Base-by-base conservation (phyloP, 1,140 invertebrate genomes). In the Brachystomella parvula region DNA sequence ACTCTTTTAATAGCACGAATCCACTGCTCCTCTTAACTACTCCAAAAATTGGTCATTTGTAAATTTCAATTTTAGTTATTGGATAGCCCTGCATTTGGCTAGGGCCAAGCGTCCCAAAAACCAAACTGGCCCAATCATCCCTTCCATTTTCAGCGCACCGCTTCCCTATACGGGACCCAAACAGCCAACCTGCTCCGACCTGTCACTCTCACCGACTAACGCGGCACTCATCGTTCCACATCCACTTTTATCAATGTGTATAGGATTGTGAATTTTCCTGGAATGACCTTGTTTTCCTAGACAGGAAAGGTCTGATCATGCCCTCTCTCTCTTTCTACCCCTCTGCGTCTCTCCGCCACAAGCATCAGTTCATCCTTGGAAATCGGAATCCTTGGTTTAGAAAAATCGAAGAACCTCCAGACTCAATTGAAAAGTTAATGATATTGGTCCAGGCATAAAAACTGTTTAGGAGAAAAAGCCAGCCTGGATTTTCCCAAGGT, bases 331-430 rank as follows among this genome's bases (percentile, higher is more conserved):
- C 15, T 15, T 21, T 47, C 21, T 47, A 47, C n/a, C n/a, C n/a
- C n/a, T n/a, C n/a, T n/a, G n/a, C n/a, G n/a, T n/a, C 28, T 24
- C 53, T 57, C 21, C 12, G 9, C 28, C 28, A 60, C 15, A 60
- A 60, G 12, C 15, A 33, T 19, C 28, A 6, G 21, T 60, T 60
- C 31, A 60, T 29, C 58, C 58, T 60, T 60, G 58, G 28, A 12
- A 47, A 47, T 15, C 44, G 44, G 21, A 47, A n/a, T n/a, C n/a
- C n/a, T n/a, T 21, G 21, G 44, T 15, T 15, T 6, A 19, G 9
- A 60, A 60, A 60, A 60, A 60, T 60, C 58, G 58, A 60, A 60
- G 21, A 60, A 60, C 58, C 58, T 60, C 58, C 21, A 60, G 58
- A 60, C 58, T 57, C 53, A 6, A 9, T 57, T 12, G 6, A 24